Evolutionary conservation across 1,140 invertebrate species (phyloP).

Genomic region (Cotesia vestalis): DNA sequence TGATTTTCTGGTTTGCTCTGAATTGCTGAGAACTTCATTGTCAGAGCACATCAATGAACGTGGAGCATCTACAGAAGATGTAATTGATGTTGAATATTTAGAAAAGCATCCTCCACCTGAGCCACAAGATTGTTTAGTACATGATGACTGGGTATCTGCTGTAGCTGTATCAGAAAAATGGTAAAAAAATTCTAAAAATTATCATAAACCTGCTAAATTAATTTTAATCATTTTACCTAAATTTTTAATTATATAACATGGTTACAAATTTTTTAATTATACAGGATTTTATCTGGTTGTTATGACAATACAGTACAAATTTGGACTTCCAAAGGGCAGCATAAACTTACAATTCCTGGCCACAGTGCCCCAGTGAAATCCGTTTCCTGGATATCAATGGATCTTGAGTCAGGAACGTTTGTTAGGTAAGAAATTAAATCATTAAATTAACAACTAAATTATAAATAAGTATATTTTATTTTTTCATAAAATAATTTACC

Average conservation of each 20-base stretch:
- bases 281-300: conserved; percentile 90
- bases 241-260: conserved; percentile 17
- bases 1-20: conserved; percentile 87
- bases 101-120: conserved; percentile 87
- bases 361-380: conserved; percentile 88
- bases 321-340: conserved; percentile 86
- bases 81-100: conserved; percentile 90
- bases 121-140: conserved; percentile 88
- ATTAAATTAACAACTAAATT: too few relatives aligned
- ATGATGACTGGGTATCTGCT: conserved; percentile 96
- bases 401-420: conserved; percentile 74
- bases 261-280: conserved; percentile 38
- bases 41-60: conserved; percentile 76
- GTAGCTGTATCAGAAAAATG: conserved; percentile 80
- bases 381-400: conserved; percentile 83
- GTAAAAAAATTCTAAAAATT: conserved; percentile 59
- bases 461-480: conserved; percentile 29
- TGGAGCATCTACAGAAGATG: conserved; percentile 76
- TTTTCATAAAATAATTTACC: conserved; percentile 29
- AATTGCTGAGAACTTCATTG: conserved; percentile 78
- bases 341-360: conserved; percentile 83
- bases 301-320: conserved; percentile 94
- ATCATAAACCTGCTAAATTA: neutral
- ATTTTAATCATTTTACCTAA: conserved; percentile 22
- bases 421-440: conserved; percentile 75